Base-by-base conservation (phyloP, 2,888 invertebrate species). In the Tenthredo livida region DNA sequence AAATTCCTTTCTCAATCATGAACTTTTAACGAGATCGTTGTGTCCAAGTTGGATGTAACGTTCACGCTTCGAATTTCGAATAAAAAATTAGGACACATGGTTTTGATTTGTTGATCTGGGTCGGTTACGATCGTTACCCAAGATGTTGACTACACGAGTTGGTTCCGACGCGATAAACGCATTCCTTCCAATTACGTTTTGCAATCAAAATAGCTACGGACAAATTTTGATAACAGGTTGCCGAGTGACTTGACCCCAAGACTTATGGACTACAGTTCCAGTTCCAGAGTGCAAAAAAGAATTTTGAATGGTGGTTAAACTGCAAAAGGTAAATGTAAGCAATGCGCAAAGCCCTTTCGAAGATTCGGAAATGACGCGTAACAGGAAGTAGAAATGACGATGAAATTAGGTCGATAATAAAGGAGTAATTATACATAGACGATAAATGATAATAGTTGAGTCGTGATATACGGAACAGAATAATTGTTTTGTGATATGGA, bases 401-500 rank as follows among this genome's bases (percentile, higher is more conserved):
- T 58, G 80, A 80, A 80, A 80, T 37, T 80, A 21, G 29, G n/a
- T 80, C 37, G 61, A 80, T 80, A 61, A 37, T 61, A 40, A 61
- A 80, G n/a, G 25, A 61, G 21, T 80, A 37, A 61, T 61, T 80
- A 33, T 78, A 54, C 25, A 61, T 54, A 80, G 80, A 80, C 80
- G 80, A 80, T 77, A 33, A 54, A 50, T 77, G 47, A 25, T 77
- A 77, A 50, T 83, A 70, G 67, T 67, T 70, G 67, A 83, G 67
- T 67, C 83, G 83, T 70, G 83, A 83, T 83, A 91, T 90, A 91
- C 89, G 88, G 89, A 90, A 89, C 89, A 89, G 89, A 89, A 90
- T 91, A 83, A 83, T 83, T 83, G 90, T 90, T 89, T 91, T 91
- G 90, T 90, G 90, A 90, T 90, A 90, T 88, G 90, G 90, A 89